A percentile compares a stretch with the other conserved stretches of the same genome.
Evolutionary conservation across 2,113 vertebrate species (phyloP).

Genomic region (Dolichallabes microphthalmus): DNA sequence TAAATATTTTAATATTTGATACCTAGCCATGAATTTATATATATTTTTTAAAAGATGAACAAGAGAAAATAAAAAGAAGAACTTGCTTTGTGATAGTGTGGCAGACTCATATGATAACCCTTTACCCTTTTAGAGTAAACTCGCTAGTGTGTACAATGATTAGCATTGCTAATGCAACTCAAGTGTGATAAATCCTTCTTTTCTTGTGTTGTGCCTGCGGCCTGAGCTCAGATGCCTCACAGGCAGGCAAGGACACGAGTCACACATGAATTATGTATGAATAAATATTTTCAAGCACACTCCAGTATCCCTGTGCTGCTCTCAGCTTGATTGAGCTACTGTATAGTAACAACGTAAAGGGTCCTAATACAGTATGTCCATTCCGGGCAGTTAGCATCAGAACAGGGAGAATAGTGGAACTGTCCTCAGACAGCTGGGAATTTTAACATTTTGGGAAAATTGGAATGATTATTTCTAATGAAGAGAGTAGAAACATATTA

Average conservation of each 20-base stretch:
- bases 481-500: background rate
- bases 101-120: slow-evolving; percentile 21
- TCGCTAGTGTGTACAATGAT: slow-evolving; percentile 41
- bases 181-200: slow-evolving; percentile 54
- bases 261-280: slow-evolving; percentile 61
- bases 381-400: slow-evolving; percentile 42
- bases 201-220: slow-evolving; percentile 45
- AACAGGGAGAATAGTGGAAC: background rate
- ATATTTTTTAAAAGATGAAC: background rate
- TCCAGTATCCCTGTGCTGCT: slow-evolving; percentile 37
- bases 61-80: background rate
- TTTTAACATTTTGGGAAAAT: background rate
- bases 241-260: slow-evolving; percentile 46
- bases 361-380: slow-evolving; percentile 48
- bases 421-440: background rate
- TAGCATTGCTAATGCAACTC: slow-evolving; percentile 49
- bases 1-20: background rate
- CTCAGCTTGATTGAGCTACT: slow-evolving; percentile 49
- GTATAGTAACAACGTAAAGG: slow-evolving; percentile 50
- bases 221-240: slow-evolving; percentile 45
- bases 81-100: slow-evolving; percentile 27
- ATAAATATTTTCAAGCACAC: slow-evolving; percentile 52
- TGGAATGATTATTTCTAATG: background rate
- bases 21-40: background rate
- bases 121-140: slow-evolving; percentile 33